Percentiles rank a stretch among this genome's conserved stretches.
Evolutionary conservation across 2,113 vertebrate genomes (phyloP).

Genomic region (Serinus canaria): DNA sequence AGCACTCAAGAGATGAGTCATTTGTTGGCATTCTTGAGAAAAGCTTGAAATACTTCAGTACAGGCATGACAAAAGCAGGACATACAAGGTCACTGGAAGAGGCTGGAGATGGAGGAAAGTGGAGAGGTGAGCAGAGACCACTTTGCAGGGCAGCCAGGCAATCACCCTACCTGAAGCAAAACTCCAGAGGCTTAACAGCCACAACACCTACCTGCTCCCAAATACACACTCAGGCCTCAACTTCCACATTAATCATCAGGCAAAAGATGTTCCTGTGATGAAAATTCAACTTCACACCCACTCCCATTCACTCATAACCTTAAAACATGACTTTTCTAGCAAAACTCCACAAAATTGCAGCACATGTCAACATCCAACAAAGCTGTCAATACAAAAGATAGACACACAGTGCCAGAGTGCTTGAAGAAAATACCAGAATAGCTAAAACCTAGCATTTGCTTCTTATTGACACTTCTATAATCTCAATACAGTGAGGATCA

Average conservation of each 20-base stretch:
- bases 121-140: not conserved
- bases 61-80: not conserved
- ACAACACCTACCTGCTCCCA: not conserved
- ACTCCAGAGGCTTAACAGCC: not conserved
- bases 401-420: accelerated
- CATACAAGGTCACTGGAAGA: not conserved
- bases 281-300: not conserved
- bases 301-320: not conserved
- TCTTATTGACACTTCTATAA: not conserved
- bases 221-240: not conserved
- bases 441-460: accelerated
- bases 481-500: not conserved
- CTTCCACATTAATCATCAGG: not conserved
- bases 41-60: not conserved
- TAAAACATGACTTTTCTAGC: not conserved
- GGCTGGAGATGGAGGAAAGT: not conserved
- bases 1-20: not conserved
- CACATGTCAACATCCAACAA: not conserved
- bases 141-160: not conserved
- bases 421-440: not conserved
- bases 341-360: not conserved
- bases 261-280: not conserved
- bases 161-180: not conserved
- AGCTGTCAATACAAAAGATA: not conserved
- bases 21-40: not conserved